Conservation (phyloP, 1,140 invertebrate species). For the Drosophila busckii region DNA sequence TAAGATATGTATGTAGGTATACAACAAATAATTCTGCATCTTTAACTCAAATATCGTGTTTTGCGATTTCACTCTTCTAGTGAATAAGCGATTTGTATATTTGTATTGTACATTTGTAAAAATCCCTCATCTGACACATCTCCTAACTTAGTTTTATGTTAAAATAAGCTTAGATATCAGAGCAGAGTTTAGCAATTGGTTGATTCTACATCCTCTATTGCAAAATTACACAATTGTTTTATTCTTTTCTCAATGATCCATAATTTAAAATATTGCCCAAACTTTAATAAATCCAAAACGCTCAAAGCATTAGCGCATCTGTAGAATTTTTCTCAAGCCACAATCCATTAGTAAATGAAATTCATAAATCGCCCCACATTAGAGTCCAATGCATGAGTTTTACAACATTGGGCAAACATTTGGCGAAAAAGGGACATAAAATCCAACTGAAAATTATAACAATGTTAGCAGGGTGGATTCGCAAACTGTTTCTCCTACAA, state of each 20-base stretch:
- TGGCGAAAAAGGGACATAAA: slow-evolving; percentile 45
- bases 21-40: no score
- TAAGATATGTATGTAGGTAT: no score
- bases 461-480: slow-evolving; percentile 53
- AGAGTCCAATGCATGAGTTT: slow-evolving; percentile 36
- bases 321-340: slow-evolving; percentile 53
- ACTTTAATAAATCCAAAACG: slow-evolving; percentile 53
- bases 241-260: neutral
- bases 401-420: slow-evolving; percentile 66
- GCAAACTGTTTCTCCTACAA: slow-evolving; percentile 41
- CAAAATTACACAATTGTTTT: neutral
- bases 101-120: no score
- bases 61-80: no score
- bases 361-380: slow-evolving; percentile 58
- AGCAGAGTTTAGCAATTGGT: no score
- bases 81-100: no score
- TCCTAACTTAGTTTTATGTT: no score
- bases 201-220: no score
- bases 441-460: slow-evolving; percentile 61
- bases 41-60: no score
- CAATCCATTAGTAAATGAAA: slow-evolving; percentile 76
- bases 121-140: no score
- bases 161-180: no score
- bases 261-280: slow-evolving; percentile 12
- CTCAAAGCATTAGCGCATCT: slow-evolving; percentile 70